A percentile compares a stretch with the other conserved stretches of the same genome.
These are phyloP conservation scores for Drosophila bunnanda DNA, from an alignment of 2,888 invertebrate genomes.

Conservation along the genomic window DNA sequence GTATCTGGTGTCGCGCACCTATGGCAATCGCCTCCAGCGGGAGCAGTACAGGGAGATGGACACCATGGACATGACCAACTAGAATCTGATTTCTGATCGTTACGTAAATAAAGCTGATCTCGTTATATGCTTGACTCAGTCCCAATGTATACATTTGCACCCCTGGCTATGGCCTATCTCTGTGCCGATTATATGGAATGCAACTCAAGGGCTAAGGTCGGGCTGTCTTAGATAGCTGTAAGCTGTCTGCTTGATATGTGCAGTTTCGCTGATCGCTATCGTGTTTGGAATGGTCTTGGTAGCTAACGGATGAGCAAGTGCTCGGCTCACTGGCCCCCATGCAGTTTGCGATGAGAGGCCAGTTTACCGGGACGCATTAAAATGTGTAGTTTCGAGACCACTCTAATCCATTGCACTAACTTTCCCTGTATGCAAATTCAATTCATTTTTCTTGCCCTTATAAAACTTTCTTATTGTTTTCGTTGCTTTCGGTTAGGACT, in stretches of 20 bases:
- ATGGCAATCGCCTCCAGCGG: constrained; percentile 92
- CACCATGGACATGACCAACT: constrained; percentile 30
- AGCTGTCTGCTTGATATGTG: constrained; percentile 61
- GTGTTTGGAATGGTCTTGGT: constrained; percentile 85
- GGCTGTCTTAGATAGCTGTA: constrained; percentile 24
- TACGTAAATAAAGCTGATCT: constrained; percentile 20
- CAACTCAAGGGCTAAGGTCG: constrained; percentile 15
- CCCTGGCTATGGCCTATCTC: too few species aligned
- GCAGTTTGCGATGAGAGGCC: constrained; percentile 51
- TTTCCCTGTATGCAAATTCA: constrained; percentile 83
- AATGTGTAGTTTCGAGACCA: constrained; percentile 84
- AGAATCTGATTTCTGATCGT: background rate
- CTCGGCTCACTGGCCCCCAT: constrained; percentile 51
- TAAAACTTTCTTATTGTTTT: background rate
- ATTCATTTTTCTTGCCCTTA: constrained; percentile 1
- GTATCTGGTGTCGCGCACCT: constrained; percentile 96
- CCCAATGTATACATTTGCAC: too few species aligned
- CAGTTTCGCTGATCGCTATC: constrained; percentile 79
- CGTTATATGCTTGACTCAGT: constrained; percentile 1
- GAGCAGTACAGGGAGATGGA: constrained; percentile 85
- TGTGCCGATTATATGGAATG: constrained; percentile 27
- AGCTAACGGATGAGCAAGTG: constrained; percentile 81
- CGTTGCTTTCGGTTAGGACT: too few species aligned
- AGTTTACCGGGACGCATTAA: constrained; percentile 45
- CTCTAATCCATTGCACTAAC: constrained; percentile 83